Evolutionary conservation across 2,888 invertebrate genomes (phyloP).

Genomic region (Eulithis testata): DNA sequence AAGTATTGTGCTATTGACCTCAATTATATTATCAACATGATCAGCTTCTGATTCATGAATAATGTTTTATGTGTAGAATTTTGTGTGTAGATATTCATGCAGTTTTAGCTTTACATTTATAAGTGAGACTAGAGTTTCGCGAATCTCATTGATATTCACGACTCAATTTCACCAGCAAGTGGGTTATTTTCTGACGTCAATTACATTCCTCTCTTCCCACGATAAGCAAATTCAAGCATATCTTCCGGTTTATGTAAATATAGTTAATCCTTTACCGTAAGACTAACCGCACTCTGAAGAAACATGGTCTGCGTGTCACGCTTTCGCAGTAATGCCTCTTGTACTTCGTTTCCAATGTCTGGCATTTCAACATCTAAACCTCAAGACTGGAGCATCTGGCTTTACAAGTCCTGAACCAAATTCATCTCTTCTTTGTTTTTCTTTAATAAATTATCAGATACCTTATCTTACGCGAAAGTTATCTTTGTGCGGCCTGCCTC

Average conservation of each 20-base stretch:
- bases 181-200: conserved; percentile 5
- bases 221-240: conserved; percentile 8
- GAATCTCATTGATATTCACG: conserved; percentile 4
- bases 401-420: too few relatives aligned
- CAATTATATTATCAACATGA: conserved; percentile 8
- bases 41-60: conserved; percentile 10
- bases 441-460: too few relatives aligned
- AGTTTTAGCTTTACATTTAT: background rate
- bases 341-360: too few relatives aligned
- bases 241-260: conserved; percentile 25
- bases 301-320: background rate
- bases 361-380: too few relatives aligned
- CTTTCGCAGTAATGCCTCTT: background rate
- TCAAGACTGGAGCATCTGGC: too few relatives aligned
- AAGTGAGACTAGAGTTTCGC: background rate
- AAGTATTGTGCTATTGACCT: conserved; percentile 8
- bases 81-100: too few relatives aligned
- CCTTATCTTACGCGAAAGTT: background rate
- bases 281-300: conserved; percentile 12
- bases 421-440: too few relatives aligned
- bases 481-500: conserved; percentile 8
- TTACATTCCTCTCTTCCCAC: conserved; percentile 14
- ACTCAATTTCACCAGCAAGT: conserved; percentile 14
- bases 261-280: conserved; percentile 32
- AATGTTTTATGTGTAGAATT: background rate